Conservation (phyloP, 2,797 vertebrate genomes). For the Rhyacichthys aspro region DNA sequence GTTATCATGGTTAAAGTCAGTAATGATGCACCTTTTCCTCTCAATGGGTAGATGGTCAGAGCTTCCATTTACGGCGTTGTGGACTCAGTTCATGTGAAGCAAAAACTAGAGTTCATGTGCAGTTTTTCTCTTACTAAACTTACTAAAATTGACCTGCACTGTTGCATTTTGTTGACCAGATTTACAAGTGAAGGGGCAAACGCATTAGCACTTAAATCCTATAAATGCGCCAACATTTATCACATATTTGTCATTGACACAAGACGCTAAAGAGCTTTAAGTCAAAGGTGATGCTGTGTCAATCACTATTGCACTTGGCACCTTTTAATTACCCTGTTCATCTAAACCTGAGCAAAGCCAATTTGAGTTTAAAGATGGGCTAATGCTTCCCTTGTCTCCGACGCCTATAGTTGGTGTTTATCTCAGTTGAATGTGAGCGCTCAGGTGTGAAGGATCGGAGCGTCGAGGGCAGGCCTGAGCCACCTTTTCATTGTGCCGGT, state of each 20-base stretch:
- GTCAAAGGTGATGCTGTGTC: slow-evolving; percentile 25
- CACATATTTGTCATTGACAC: background rate
- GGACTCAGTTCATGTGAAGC: too few species aligned
- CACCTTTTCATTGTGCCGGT: slow-evolving; percentile 56
- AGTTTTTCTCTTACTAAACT: too few species aligned
- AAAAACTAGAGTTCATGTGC: too few species aligned
- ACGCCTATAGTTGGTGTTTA: slow-evolving; percentile 14
- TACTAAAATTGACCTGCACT: too few species aligned
- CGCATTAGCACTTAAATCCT: too few species aligned
- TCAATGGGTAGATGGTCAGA: too few species aligned
- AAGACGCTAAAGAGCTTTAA: slow-evolving; percentile 2
- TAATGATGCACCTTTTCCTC: too few species aligned
- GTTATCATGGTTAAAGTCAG: too few species aligned
- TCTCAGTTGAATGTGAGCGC: slow-evolving; percentile 39
- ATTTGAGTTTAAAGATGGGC: slow-evolving; percentile 44
- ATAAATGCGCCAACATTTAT: too few species aligned
- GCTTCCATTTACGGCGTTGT: too few species aligned
- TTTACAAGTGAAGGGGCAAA: too few species aligned
- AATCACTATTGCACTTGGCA: slow-evolving; percentile 38
- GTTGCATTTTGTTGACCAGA: too few species aligned
- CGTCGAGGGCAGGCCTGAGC: slow-evolving; percentile 3
- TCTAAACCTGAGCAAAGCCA: slow-evolving; percentile 40
- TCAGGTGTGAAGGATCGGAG: slow-evolving; percentile 69
- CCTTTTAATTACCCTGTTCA: slow-evolving; percentile 43
- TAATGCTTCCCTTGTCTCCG: slow-evolving; percentile 24